Base-by-base conservation (phyloP, 2,888 invertebrate genomes). In the Drosophila kanekoi region DNA sequence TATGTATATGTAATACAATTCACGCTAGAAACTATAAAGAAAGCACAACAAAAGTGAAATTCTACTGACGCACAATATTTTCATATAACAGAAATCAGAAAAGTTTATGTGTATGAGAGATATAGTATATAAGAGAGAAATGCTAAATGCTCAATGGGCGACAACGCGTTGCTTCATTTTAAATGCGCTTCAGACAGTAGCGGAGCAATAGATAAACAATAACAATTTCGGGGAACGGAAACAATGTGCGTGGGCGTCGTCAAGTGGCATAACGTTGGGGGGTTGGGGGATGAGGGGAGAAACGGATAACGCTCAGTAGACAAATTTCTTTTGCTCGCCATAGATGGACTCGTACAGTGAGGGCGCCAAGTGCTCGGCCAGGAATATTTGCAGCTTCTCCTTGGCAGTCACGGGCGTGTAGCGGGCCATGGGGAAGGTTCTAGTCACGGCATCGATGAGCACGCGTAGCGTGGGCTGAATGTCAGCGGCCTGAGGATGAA, bases 291-390 rank as follows among this genome's bases (percentile, higher is more conserved):
- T 20, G 20, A 10, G 52, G 14, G 11, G 4, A 5, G 37, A 16
- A 49, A 54, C 40, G 53, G 54, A 57, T 51, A 20, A 9, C 13
- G 49, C 61, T 87, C 64, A 85, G 60, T 79, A 71, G 61, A 85
- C 73, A 48, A 86, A 87, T 73, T 90, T 89, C 72, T 85, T 90
- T 54, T 91, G 78, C 37, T 79, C 81, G 58, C 87, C 92, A 91
- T 96, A 97, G 63, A 97, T 92, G 71, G 96, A 94, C 90, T 97
- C 96, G 92, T 97, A 97, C 78, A 97, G 94, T 16, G 96, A 95
- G 79, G 95, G 94, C 3, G 97, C 96, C 91, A 97, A 94, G 92
- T 97, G 96, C 87, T 97, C 96, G 67, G 96, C 96, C 67, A 97
- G 93, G 79, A 96, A 93, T 52, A 96, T 95, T 93, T 97, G 96